Base-by-base conservation (phyloP, 2,888 invertebrate genomes). In the Agrotis ipsilon region DNA sequence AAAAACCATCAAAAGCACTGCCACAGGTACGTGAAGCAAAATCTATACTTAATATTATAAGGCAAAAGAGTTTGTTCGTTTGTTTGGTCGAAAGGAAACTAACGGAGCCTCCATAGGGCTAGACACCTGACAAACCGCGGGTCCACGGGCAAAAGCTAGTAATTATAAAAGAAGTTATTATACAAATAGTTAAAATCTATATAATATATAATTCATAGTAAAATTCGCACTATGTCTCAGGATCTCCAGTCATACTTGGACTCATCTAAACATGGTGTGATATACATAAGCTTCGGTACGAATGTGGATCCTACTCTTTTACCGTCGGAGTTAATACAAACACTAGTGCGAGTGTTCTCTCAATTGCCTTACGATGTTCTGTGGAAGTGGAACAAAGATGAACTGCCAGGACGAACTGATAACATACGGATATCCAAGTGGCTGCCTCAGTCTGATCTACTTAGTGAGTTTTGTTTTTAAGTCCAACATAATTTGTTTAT, bases 211-310 rank as follows among this genome's bases (percentile, higher is more conserved):
- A 27, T 1, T 54, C 52, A 27, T 18, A 27, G 18, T 16, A 11
- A 46, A 24, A 7, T 46, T 24, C 2, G 16, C 13, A 51, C 9
- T 14, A 9, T 11, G 63, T 88, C 85, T 68, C 72, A 93, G 93
- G 91, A 92, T 45, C 78, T 93, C 0, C 86, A 91, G 62, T 19
- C 72, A 1, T 91, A 88, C 59, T 72, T 93, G 14, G 91, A 92
- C 63, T 85, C 87, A 0, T 92, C 93, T 1, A 87, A 86, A 66
- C 64, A 89, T 60, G 92, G 92, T 3, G 90, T 91, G 0, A 89
- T 93, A 55, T 92, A 93, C 64, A 79, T 92, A 9, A 93, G 93
- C 71, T 91, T 91, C 68, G 94, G 93, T 0, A 90, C 92, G 3
- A 92, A 93, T 71, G 88, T 90, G 1, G 82, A 86, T 21, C 87